Base-by-base conservation (phyloP, 2,113 vertebrate species). In the Fregata magnificens region DNA sequence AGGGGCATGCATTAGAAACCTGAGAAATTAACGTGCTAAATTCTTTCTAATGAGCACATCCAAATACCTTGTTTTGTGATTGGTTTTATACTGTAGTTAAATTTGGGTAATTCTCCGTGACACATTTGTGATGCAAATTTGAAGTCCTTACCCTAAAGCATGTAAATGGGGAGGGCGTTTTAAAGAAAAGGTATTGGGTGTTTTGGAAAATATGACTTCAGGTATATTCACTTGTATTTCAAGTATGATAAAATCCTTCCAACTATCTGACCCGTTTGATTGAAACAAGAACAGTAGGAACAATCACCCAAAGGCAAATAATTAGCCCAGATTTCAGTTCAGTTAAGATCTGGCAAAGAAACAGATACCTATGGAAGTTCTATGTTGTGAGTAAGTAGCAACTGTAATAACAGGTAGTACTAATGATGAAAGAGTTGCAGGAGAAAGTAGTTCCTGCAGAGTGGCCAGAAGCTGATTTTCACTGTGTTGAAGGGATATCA, bases 321-420 rank as follows among this genome's bases (percentile, higher is more conserved):
- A 96, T 94, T 95, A 95, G 74, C 71, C 90, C 74, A 91, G 78
- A 80, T 95, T 94, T 90, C 66, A 81, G 50, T 67, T 66, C 62
- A 49, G 59, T 59, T 92, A 74, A 80, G 76, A 73, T 80, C 71
- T 96, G 96, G 86, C 91, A 94, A 92, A 88, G 80, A 86, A 90
- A 40, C 62, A 52, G 65, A 62, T 85, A 80, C 52, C 86, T 87
- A 34, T 49, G 19, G 53, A 66, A 89, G n/a, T 70, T 20, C 20
- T 65, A 1, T 53, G 38, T 22, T 89, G 40, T 66, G 53, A 70
- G 4, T 59, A 85, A 67, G 38, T 45, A 90, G 72, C 53, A 73
- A 74, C 58, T 61, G 44, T 79, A 85, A 36, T 73, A 91, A 59
- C 18, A 88, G 38, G 28, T 69, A 69, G 31, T 62, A 53, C 45